These are phyloP conservation scores for Heliconius hewitsoni DNA, from an alignment of 1,140 invertebrate species.

Conservation along the genomic window DNA sequence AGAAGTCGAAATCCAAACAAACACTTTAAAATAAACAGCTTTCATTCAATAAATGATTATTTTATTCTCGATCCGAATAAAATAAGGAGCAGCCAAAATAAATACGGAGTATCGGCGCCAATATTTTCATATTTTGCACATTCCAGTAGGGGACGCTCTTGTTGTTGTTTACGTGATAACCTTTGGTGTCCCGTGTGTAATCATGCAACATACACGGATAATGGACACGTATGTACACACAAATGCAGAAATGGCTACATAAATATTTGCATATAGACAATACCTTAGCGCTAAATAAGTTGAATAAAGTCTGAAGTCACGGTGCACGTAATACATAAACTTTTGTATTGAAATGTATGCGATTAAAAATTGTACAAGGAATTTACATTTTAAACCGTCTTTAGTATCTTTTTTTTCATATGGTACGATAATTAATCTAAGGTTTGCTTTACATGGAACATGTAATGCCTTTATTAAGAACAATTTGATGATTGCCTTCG, in stretches of 20 bases:
- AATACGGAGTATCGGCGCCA: slow-evolving; percentile 24
- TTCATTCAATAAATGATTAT: neutral
- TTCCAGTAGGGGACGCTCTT: slow-evolving; percentile 33
- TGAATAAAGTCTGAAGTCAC: neutral
- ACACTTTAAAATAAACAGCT: neutral
- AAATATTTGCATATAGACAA: neutral
- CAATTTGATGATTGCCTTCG: slow-evolving; percentile 7
- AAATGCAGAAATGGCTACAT: slow-evolving; percentile 4
- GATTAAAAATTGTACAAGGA: neutral
- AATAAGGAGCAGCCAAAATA: slow-evolving; percentile 17
- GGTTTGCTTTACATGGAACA: neutral
- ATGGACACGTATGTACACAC: neutral
- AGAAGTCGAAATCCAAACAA: neutral
- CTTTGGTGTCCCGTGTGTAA: slow-evolving; percentile 35
- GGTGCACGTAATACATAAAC: too few species aligned
- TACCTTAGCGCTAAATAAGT: neutral
- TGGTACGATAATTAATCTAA: neutral
- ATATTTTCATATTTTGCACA: slow-evolving; percentile 31
- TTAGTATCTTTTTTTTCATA: neutral
- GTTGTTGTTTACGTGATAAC: slow-evolving; percentile 38
- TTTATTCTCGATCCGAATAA: neutral
- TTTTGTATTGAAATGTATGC: neutral
- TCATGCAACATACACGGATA: slow-evolving; percentile 18
- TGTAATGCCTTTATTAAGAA: slow-evolving; percentile 9
- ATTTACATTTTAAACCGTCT: neutral